Evolutionary conservation across 1,140 invertebrate species (phyloP), one percentile per base, ranked within the genome.

Genomic region (Formica exsecta): DNA sequence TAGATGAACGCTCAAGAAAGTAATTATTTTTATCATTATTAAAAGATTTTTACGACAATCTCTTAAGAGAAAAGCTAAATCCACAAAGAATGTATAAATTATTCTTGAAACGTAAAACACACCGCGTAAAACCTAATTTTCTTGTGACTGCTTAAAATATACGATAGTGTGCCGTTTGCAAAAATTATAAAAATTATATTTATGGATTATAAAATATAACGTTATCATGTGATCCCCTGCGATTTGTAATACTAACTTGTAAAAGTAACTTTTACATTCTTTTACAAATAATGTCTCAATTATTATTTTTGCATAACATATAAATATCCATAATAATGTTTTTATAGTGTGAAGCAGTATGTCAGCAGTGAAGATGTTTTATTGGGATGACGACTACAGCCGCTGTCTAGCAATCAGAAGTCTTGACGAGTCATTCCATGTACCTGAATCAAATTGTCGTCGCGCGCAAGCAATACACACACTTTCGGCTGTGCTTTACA

Each of bases 241-340:
- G 8, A 51, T 36, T 65, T 65, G 11, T 25, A 38, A 79, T 54
- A 44, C 3, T 11, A 44, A 44, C 9, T 44, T 44, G 3, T 48
- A 16, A 48, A 11, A 48, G 3, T 48, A 16, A 48, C 2, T 48
- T 48, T 48, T 11, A 44, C 41, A 22, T 41, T 41, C 0, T 41
- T 41, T 41, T 44, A 44, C 44, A 29, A 29, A 29, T 29, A 44
- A 44, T 3, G 11, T 44, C 11, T 44, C 9, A 44, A 29, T 29
- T 29, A 29, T 29, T 29, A 29, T 29, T 29, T 29, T 29, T 29
- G 25, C 41, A 3, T 38, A 41, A 44, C 7, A n/a, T 41, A 36
- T 65, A 48, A 83, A 64, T 70, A 48, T 76, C 9, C 64, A 36
- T 54, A 19, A 36, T 36, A 36, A 44, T 36, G 48, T 25, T 36